phyloP scores from a whole-genome alignment of 2,888 invertebrate genomes.

The Plutella xylostella region DNA sequence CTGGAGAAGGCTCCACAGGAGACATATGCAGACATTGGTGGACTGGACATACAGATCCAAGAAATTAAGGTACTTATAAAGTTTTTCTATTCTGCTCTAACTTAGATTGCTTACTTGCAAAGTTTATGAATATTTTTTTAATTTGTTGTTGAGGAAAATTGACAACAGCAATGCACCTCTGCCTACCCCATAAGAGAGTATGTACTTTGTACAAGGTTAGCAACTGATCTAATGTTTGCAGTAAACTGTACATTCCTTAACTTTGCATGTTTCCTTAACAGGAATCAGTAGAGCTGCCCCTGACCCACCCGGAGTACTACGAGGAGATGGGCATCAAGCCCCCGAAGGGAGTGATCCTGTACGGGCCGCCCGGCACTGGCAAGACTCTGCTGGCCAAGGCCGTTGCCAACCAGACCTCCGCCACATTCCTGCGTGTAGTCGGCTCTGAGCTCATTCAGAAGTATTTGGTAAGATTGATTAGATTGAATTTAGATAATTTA shows the following conservation, averaged over 20 bases:
- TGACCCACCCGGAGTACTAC: conserved; percentile 99
- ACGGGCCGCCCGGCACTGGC: conserved; percentile 98
- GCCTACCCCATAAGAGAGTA: too few species aligned
- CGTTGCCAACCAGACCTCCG: conserved; percentile 99
- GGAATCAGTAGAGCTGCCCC: conserved; percentile 97
- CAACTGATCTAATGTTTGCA: too few species aligned
- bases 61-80: conserved; percentile 62
- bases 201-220: too few species aligned
- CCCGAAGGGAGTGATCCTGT: conserved; percentile 98
- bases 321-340: conserved; percentile 99
- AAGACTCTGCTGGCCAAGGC: conserved; percentile 98
- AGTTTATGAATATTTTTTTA: too few species aligned
- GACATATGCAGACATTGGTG: conserved; percentile 99
- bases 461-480: conserved; percentile 82
- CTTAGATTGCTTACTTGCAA: too few species aligned
- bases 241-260: too few species aligned
- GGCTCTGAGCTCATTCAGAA: conserved; percentile 99
- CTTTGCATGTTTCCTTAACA: too few species aligned
- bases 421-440: conserved; percentile 97
- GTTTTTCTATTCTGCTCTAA: too few species aligned
- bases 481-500: too few species aligned
- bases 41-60: conserved; percentile 95
- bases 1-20: conserved; percentile 99
- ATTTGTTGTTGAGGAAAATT: too few species aligned
- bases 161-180: too few species aligned